These are phyloP conservation scores for Illadopsis cleaveri DNA, from an alignment of 2,113 vertebrate species.

Conservation along the genomic window DNA sequence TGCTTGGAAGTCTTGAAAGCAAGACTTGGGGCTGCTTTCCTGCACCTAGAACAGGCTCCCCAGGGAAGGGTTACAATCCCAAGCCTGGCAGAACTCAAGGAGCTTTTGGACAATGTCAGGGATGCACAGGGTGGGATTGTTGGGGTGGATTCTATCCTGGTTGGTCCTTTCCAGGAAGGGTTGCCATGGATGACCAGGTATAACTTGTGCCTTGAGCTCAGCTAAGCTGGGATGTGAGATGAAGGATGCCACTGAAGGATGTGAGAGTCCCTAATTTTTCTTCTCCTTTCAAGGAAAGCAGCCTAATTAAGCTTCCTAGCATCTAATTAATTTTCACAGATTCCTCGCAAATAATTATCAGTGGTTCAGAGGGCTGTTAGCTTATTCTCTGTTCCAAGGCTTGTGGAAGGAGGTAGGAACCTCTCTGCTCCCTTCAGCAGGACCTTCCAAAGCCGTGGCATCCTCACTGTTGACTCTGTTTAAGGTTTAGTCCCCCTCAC, in stretches of 20 bases:
- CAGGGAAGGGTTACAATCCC: not conserved
- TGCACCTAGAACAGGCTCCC: not conserved
- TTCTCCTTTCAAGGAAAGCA: not conserved
- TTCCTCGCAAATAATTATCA: not conserved
- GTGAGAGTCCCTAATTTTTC: not conserved
- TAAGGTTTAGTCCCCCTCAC: not conserved
- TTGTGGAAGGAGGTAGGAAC: not conserved
- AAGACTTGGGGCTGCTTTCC: not conserved
- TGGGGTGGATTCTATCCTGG: not conserved
- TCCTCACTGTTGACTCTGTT: not conserved
- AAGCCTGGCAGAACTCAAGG: not conserved
- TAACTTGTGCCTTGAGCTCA: not conserved
- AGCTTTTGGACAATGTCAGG: not conserved
- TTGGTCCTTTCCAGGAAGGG: not conserved
- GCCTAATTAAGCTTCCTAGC: not conserved
- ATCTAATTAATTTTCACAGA: not conserved
- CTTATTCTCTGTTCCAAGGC: not conserved
- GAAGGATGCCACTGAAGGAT: not conserved
- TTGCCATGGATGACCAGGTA: rapidly evolving
- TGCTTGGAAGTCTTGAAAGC: not conserved
- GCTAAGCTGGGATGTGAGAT: not conserved
- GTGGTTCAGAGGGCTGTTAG: not conserved
- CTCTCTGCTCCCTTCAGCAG: not conserved
- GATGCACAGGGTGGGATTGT: not conserved
- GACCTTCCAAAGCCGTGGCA: not conserved